Evolutionary conservation across 2,113 vertebrate genomes (phyloP).

Genomic region (Callionymus lyra): DNA sequence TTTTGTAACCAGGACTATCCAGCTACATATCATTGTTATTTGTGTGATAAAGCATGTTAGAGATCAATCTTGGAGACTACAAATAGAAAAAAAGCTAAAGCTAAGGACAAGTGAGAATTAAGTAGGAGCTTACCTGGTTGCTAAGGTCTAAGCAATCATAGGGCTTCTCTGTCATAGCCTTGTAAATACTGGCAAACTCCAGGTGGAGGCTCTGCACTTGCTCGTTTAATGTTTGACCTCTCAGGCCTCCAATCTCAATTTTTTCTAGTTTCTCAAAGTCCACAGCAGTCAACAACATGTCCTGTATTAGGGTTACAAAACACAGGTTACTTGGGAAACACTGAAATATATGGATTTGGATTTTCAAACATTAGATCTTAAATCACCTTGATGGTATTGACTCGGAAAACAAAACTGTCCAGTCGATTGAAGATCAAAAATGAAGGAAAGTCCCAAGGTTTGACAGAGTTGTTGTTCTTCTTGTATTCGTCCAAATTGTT

Average conservation of each 20-base stretch:
- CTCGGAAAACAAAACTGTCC: conserved; percentile 69
- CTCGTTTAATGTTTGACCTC: conserved; percentile 72
- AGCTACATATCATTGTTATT: conserved; percentile 36
- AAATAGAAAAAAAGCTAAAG: neutral
- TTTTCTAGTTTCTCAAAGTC: conserved; percentile 83
- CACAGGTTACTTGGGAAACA: neutral
- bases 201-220: conserved; percentile 69
- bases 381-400: conserved; percentile 71
- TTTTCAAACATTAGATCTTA: neutral
- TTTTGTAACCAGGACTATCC: conserved; percentile 16
- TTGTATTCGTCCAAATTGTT: conserved; percentile 66
- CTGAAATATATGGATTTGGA: neutral
- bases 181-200: conserved; percentile 72
- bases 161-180: conserved; percentile 67
- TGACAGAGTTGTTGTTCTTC: conserved; percentile 56
- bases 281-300: conserved; percentile 69
- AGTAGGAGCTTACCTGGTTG: conserved; percentile 57
- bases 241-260: conserved; percentile 78
- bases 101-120: neutral
- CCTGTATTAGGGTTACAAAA: conserved; percentile 47
- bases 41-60: conserved; percentile 4
- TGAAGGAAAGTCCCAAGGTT: conserved; percentile 74
- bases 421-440: conserved; percentile 71
- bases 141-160: conserved; percentile 73
- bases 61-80: neutral